Evolutionary conservation across 2,888 invertebrate species (phyloP).

Genomic region (Drosophila testacea): DNA sequence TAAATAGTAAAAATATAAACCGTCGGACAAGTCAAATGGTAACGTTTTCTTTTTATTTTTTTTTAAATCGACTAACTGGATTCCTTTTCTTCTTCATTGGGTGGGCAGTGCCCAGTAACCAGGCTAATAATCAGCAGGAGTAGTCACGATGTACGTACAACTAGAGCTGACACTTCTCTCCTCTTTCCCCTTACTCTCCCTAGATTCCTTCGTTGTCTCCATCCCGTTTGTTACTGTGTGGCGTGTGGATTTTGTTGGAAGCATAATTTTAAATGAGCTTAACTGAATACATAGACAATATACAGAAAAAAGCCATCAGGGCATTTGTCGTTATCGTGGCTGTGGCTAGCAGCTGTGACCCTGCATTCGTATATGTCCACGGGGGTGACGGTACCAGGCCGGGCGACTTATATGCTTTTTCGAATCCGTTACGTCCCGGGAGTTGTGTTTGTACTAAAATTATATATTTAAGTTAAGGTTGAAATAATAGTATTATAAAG

Average conservation of each 20-base stretch:
- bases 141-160: slow-evolving; percentile 1
- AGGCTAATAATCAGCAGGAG: slow-evolving; percentile 22
- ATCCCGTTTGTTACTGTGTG: slow-evolving; percentile 22
- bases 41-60: slow-evolving; percentile 4
- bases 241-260: slow-evolving; percentile 53
- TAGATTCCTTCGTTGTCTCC: slow-evolving; percentile 9
- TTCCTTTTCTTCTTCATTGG: slow-evolving; percentile 3
- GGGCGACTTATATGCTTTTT: slow-evolving; percentile 81
- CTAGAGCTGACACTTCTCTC: slow-evolving; percentile 11
- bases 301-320: slow-evolving; percentile 64
- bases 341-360: slow-evolving; percentile 53
- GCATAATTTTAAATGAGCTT: slow-evolving; percentile 71
- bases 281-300: slow-evolving; percentile 64
- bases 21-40: slow-evolving; percentile 15
- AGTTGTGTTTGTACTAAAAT: slow-evolving; percentile 82
- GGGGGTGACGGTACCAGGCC: slow-evolving; percentile 82
- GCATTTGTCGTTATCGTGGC: slow-evolving; percentile 55
- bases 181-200: neutral
- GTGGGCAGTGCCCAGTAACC: slow-evolving; percentile 15
- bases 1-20: slow-evolving; percentile 12
- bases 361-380: slow-evolving; percentile 81
- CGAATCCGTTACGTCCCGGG: slow-evolving; percentile 81
- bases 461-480: slow-evolving; percentile 16
- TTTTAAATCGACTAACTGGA: slow-evolving; percentile 21
- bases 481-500: slow-evolving; percentile 2